phyloP scores from a whole-genome alignment of 2,797 vertebrate species.

The Cottoperca gobio region DNA sequence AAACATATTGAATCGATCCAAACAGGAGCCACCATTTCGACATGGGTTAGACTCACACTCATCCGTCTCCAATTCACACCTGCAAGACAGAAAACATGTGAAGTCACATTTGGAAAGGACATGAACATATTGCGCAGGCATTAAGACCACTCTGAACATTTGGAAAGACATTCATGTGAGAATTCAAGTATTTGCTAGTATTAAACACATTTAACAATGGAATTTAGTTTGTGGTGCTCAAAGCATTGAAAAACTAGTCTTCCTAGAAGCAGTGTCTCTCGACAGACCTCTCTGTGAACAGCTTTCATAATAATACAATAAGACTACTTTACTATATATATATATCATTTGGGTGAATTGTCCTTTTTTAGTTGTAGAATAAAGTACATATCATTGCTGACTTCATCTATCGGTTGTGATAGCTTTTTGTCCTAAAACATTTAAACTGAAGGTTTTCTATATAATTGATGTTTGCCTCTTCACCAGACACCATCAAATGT shows the following conservation, averaged over 20 bases:
- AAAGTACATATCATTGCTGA: no score
- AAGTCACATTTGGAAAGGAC: neutral
- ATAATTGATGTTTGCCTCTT: neutral
- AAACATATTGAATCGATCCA: slow-evolving; percentile 86
- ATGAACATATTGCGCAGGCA: neutral
- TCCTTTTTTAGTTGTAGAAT: no score
- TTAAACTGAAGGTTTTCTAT: neutral
- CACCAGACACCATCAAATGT: neutral
- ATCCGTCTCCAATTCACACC: slow-evolving; percentile 88
- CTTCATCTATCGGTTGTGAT: no score
- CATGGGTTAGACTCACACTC: slow-evolving; percentile 92
- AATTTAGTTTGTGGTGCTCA: neutral
- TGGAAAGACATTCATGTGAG: neutral
- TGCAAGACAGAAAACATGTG: slow-evolving; percentile 54
- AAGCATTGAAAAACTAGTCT: no score
- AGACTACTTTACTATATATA: no score
- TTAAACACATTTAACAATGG: neutral
- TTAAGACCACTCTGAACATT: neutral
- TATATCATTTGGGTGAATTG: no score
- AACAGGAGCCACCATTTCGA: slow-evolving; percentile 92
- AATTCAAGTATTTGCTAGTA: neutral
- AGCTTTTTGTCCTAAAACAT: no score
- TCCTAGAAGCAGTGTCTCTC: no score
- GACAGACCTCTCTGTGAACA: no score
- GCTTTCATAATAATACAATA: no score